Evolutionary conservation across 2,113 vertebrate genomes (phyloP).

Genomic region (Seriola dumerili): DNA sequence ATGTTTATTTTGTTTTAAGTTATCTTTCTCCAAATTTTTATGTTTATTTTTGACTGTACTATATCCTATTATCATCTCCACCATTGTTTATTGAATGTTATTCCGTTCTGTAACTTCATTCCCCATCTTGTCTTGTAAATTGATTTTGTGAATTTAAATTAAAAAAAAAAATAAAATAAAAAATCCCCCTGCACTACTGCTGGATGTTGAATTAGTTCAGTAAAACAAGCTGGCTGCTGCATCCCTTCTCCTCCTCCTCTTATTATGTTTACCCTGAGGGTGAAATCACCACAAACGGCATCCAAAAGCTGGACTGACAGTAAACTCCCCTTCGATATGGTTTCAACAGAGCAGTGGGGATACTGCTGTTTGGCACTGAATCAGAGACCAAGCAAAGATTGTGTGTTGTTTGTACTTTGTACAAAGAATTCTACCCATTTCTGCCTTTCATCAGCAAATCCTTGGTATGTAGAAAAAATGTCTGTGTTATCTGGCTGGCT

Average conservation of each 20-base stretch:
- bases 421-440: slow-evolving; percentile 10
- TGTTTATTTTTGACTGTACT: too few species aligned
- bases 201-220: slow-evolving; percentile 30
- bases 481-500: slow-evolving; percentile 19
- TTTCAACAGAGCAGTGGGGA: not conserved
- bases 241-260: not conserved
- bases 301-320: not conserved
- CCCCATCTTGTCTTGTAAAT: too few species aligned
- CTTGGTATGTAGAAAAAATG: slow-evolving; percentile 13
- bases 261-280: not conserved
- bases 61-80: too few species aligned
- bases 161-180: too few species aligned
- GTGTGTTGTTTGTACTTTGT: slow-evolving; percentile 2
- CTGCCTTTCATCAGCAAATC: slow-evolving; percentile 37
- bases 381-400: slow-evolving; percentile 13
- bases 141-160: too few species aligned
- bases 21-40: too few species aligned
- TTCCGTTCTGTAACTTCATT: too few species aligned
- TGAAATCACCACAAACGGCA: slow-evolving; percentile 34
- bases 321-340: slow-evolving; percentile 17
- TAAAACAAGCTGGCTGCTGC: slow-evolving; percentile 20
- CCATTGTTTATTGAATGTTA: too few species aligned
- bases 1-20: too few species aligned
- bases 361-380: slow-evolving; percentile 28
- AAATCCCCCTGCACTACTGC: not conserved